Evolutionary conservation across 2,113 vertebrate species (phyloP).

Genomic region (Xerus inauris): DNA sequence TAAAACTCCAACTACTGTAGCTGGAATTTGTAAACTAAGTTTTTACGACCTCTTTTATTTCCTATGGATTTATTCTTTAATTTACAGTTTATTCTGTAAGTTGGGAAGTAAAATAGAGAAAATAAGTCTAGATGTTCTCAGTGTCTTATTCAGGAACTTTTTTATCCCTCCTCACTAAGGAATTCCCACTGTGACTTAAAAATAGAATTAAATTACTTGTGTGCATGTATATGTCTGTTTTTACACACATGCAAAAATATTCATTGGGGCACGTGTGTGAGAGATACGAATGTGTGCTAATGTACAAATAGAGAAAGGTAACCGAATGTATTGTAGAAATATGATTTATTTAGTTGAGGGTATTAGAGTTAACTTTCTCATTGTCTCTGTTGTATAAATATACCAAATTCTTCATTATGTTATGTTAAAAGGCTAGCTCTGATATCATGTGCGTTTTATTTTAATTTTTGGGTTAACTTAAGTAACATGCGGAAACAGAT

Average conservation of each 20-base stretch:
- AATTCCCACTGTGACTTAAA: conserved; percentile 92
- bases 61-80: conserved; percentile 83
- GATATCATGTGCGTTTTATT: conserved; percentile 87
- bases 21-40: conserved; percentile 87
- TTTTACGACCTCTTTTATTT: conserved; percentile 83
- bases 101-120: conserved; percentile 87
- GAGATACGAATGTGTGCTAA: conserved; percentile 87
- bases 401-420: conserved; percentile 85
- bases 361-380: conserved; percentile 80
- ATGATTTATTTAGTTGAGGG: conserved; percentile 85
- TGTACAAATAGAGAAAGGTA: conserved; percentile 85
- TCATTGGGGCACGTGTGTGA: conserved; percentile 85
- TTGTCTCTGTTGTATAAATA: conserved; percentile 84
- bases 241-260: conserved; percentile 89
- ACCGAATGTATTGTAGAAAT: conserved; percentile 87
- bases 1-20: conserved; percentile 86
- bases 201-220: conserved; percentile 88
- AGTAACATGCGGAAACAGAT: conserved; percentile 84
- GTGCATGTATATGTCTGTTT: conserved; percentile 86
- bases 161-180: conserved; percentile 87
- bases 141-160: conserved; percentile 89
- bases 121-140: conserved; percentile 86
- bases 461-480: conserved; percentile 81
- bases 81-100: conserved; percentile 87
- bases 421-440: conserved; percentile 89